These are phyloP conservation scores for Norana najaformis DNA, from an alignment of 2,888 invertebrate genomes.

Conservation along the genomic window DNA sequence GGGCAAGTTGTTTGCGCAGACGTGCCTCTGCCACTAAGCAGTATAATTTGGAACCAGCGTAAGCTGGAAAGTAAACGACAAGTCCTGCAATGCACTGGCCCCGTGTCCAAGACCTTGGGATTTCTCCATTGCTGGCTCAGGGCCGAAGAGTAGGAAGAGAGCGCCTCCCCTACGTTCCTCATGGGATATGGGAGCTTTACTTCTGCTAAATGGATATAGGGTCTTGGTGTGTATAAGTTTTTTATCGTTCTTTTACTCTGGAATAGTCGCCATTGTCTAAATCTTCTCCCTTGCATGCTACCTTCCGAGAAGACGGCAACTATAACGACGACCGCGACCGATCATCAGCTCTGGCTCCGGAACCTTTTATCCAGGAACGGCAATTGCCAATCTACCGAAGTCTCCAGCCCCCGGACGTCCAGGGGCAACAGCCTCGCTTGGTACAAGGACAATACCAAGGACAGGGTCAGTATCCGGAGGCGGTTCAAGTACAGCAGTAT, in stretches of 20 bases:
- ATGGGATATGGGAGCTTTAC: too few species aligned
- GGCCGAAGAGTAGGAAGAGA: too few species aligned
- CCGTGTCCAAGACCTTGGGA: too few species aligned
- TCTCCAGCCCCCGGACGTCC: background rate
- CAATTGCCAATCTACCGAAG: background rate
- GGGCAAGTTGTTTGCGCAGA: too few species aligned
- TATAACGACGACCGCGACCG: background rate
- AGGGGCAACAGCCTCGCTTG: background rate
- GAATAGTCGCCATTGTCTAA: background rate
- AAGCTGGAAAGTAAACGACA: too few species aligned
- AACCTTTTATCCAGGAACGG: background rate
- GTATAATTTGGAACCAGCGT: too few species aligned
- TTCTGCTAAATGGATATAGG: too few species aligned
- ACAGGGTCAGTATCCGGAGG: conserved; percentile 6
- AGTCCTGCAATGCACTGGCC: too few species aligned
- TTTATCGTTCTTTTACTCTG: background rate
- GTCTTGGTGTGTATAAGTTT: background rate
- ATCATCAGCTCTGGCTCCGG: background rate
- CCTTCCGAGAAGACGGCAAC: background rate
- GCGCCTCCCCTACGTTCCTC: too few species aligned
- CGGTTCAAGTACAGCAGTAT: background rate
- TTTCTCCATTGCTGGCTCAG: too few species aligned
- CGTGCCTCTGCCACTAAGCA: too few species aligned
- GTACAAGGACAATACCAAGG: background rate
- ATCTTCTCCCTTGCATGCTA: background rate